Evolutionary conservation across 2,797 vertebrate species (phyloP), one percentile per base, ranked within the genome.

Genomic region (Anolis apletophallus): DNA sequence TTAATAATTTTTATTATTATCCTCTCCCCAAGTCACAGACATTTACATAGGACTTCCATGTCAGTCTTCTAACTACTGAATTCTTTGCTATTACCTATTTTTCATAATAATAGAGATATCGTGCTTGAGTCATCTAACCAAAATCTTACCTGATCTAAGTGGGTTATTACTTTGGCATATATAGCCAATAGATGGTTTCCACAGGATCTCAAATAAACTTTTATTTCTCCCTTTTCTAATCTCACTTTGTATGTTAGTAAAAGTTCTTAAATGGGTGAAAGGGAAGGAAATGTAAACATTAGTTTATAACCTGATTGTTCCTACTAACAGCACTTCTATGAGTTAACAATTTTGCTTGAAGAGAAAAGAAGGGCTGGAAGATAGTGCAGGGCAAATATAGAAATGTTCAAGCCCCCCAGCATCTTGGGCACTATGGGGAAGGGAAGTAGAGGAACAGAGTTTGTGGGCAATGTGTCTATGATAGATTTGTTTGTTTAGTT

Each of bases 171-270:
- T 46, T 7, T 46, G 46, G 46, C 46, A 46, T 6, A 46, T 46
- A 46, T 46, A 46, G 46, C 46, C 4, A 46, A 4, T 8, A 46
- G 46, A 46, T 46, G 46, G 46, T 7, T 46, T 46, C 46, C 46
- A 46, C 7, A 46, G 7, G 46, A 1, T 46, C 46, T 46, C 46
- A 46, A 46, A 46, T 46, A 46, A 46, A 46, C 7, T 46, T 46
- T 46, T 46, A 46, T 8, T 46, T 46, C 7, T 46, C 46, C 46
- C 5, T 5, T 46, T 46, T 46, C 46, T 46, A 46, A 46, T 46
- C 46, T 46, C 55, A 40, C 88, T 0, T 3, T 79, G 74, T 61
- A 71, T 32, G 76, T 89, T 88, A 92, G 29, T 8, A 80, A 6
- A 59, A 59, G 16, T 21, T 21, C 46, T 19, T 55, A 82, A 50